These are phyloP conservation scores for Drosophila hydei DNA, from an alignment of 1,140 invertebrate genomes.

Conservation along the genomic window DNA sequence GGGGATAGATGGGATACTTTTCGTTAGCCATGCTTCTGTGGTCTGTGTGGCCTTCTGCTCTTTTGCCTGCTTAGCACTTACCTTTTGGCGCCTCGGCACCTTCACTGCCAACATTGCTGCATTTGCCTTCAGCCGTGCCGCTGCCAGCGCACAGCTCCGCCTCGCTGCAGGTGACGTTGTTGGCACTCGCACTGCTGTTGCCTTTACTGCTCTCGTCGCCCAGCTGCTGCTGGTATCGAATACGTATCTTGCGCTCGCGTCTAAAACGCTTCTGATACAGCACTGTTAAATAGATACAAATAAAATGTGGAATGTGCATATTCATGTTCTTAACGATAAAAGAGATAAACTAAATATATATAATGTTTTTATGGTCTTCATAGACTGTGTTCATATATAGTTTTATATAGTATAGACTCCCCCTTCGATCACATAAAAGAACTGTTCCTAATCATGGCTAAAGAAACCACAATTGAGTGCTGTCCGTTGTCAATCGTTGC, in stretches of 20 bases:
- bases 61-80: constrained; percentile 32
- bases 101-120: constrained; percentile 44
- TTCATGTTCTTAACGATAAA: too few relatives aligned
- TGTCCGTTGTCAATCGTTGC: too few relatives aligned
- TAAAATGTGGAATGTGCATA: too few relatives aligned
- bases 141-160: constrained; percentile 44
- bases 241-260: constrained; percentile 92
- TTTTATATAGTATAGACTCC: too few relatives aligned
- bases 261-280: constrained; percentile 93
- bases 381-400: too few relatives aligned
- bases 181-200: constrained; percentile 51
- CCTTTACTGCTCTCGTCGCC: constrained; percentile 84
- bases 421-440: too few relatives aligned
- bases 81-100: constrained; percentile 62
- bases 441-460: too few relatives aligned
- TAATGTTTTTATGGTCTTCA: too few relatives aligned
- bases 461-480: too few relatives aligned
- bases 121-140: constrained; percentile 49
- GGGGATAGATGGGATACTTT: constrained; percentile 15
- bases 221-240: constrained; percentile 92
- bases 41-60: constrained; percentile 23
- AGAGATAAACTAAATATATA: neutral
- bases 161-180: constrained; percentile 52
- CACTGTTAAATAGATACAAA: constrained; percentile 86
- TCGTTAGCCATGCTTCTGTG: constrained; percentile 50